Evolutionary conservation across 1,140 invertebrate species (phyloP).

Genomic region (Lethrus apterus): DNA sequence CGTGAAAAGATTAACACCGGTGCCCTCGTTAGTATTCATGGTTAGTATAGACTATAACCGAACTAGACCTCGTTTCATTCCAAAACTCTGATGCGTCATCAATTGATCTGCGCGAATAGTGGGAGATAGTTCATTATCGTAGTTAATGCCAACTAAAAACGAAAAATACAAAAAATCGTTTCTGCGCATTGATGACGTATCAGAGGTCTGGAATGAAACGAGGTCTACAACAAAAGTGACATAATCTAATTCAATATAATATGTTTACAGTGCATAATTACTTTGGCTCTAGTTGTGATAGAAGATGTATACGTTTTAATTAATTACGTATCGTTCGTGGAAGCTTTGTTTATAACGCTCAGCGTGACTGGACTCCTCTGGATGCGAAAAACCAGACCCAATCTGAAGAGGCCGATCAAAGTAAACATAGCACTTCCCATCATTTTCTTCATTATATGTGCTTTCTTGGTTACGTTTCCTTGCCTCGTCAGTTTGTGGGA

Average conservation of each 20-base stretch:
- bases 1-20: constrained; percentile 76
- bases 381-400: constrained; percentile 70
- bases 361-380: constrained; percentile 83
- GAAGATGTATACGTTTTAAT: constrained; percentile 86
- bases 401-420: constrained; percentile 72
- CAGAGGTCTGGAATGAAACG: too few relatives aligned
- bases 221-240: constrained; percentile 18
- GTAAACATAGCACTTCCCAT: constrained; percentile 76
- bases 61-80: not conserved
- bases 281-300: constrained; percentile 72
- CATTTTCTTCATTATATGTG: constrained; percentile 75
- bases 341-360: constrained; percentile 85
- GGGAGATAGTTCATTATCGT: not conserved
- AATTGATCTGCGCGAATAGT: not conserved
- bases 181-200: too few relatives aligned
- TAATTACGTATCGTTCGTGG: constrained; percentile 90
- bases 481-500: constrained; percentile 69
- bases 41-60: constrained; percentile 49
- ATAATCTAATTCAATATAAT: constrained; percentile 14
- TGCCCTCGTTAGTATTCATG: constrained; percentile 84
- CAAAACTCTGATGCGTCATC: not conserved
- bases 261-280: constrained; percentile 66
- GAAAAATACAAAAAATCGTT: too few relatives aligned
- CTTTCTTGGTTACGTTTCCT: constrained; percentile 76
- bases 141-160: not conserved